phyloP scores from a whole-genome alignment of 2,797 vertebrate genomes.

The Morus bassanus region DNA sequence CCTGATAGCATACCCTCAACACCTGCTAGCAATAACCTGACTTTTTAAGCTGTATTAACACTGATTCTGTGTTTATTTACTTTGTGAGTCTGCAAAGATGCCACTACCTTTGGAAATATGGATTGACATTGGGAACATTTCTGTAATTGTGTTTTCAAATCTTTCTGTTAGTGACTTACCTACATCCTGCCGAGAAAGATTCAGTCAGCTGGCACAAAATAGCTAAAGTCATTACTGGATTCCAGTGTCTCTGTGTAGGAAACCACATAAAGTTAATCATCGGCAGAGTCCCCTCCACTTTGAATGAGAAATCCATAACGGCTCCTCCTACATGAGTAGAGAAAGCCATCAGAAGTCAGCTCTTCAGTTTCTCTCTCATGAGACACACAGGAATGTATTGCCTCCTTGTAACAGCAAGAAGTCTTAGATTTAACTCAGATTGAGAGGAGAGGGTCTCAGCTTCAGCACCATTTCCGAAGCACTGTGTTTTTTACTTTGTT shows the following conservation, averaged over 20 bases:
- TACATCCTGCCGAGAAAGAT: background rate
- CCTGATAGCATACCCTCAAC: background rate
- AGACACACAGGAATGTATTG: background rate
- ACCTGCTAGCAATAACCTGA: background rate
- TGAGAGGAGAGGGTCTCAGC: background rate
- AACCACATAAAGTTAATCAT: background rate
- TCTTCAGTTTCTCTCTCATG: background rate
- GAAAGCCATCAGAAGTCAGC: background rate
- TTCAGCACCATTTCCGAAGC: background rate
- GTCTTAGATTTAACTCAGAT: background rate
- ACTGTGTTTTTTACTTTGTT: background rate
- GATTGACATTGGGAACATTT: background rate
- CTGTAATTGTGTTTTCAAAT: background rate
- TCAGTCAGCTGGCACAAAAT: background rate
- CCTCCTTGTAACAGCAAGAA: background rate
- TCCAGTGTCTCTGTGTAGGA: background rate
- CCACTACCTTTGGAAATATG: background rate
- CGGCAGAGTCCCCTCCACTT: background rate
- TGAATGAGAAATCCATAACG: background rate
- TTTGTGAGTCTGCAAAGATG: background rate
- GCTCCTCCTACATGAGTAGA: background rate
- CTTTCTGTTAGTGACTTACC: background rate
- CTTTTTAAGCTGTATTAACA: background rate
- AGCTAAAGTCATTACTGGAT: background rate
- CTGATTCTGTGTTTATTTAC: background rate